phyloP scores from a whole-genome alignment of 1,140 invertebrate species.

The Homalodisca vitripennis region DNA sequence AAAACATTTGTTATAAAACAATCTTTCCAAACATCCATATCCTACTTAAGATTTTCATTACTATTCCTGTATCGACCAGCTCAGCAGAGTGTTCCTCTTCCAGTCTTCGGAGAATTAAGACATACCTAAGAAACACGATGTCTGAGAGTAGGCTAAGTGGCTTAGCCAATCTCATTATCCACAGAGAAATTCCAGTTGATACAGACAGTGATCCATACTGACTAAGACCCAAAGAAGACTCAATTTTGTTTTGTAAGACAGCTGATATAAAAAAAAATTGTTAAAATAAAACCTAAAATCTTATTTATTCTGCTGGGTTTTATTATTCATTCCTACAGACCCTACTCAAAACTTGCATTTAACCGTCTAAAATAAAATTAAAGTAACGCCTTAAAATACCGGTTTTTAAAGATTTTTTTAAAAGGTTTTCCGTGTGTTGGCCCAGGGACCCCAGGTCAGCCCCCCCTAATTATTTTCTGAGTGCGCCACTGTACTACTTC shows the following conservation, averaged over 20 bases:
- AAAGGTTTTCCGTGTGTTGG: not conserved
- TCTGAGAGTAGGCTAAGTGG: too few relatives aligned
- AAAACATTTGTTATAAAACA: conserved; percentile 23
- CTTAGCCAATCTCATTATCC: not conserved
- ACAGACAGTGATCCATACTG: not conserved
- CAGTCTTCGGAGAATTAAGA: too few relatives aligned
- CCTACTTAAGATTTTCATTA: conserved; percentile 24
- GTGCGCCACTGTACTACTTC: not conserved
- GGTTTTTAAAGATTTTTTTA: not conserved
- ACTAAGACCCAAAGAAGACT: not conserved
- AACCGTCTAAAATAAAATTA: not conserved
- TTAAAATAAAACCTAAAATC: too few relatives aligned
- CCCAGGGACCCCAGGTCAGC: not conserved
- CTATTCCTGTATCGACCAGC: conserved; percentile 19
- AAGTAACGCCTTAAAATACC: too few relatives aligned
- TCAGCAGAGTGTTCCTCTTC: conserved; percentile 11
- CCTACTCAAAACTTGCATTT: not conserved
- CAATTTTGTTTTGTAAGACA: too few relatives aligned
- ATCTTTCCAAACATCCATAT: conserved; percentile 22
- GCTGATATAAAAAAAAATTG: too few relatives aligned
- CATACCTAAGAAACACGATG: too few relatives aligned
- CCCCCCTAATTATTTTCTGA: not conserved
- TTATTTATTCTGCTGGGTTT: too few relatives aligned
- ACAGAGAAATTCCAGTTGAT: too few relatives aligned
- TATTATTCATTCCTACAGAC: too few relatives aligned